phyloP scores from a whole-genome alignment of 2,113 vertebrate genomes.

The Odocoileus virginianus region DNA sequence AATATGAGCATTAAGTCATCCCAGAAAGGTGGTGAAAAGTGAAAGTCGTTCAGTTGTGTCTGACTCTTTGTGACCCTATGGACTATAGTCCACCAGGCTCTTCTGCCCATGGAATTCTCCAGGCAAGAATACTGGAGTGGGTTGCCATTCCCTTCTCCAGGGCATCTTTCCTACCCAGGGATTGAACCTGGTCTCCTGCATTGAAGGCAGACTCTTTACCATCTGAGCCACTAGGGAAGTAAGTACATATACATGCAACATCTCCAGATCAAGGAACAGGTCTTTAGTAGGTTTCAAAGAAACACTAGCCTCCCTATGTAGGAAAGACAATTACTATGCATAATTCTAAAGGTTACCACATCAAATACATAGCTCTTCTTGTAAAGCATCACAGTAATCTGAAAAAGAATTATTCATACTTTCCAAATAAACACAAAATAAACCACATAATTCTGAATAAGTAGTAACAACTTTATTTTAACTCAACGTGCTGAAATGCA shows the following conservation, averaged over 20 bases:
- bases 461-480: conserved; percentile 88
- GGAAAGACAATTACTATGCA: not conserved
- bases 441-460: conserved; percentile 77
- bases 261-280: not conserved
- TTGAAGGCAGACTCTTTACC: not conserved
- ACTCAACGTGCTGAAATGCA: conserved; percentile 84
- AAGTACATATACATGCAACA: not conserved
- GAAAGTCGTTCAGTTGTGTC: not conserved
- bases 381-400: not conserved
- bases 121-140: not conserved
- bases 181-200: not conserved
- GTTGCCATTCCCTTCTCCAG: not conserved
- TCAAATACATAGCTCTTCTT: not conserved
- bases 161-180: not conserved
- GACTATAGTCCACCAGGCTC: not conserved
- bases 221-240: not conserved
- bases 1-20: not conserved
- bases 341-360: conserved; percentile 2
- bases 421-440: conserved; percentile 68
- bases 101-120: not conserved
- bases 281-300: conserved; percentile 2
- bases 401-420: not conserved
- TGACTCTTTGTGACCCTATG: not conserved
- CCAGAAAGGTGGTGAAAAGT: not conserved
- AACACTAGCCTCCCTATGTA: not conserved